phyloP scores from a whole-genome alignment of 2,797 vertebrate species.

The Megalops cyprinoides region DNA sequence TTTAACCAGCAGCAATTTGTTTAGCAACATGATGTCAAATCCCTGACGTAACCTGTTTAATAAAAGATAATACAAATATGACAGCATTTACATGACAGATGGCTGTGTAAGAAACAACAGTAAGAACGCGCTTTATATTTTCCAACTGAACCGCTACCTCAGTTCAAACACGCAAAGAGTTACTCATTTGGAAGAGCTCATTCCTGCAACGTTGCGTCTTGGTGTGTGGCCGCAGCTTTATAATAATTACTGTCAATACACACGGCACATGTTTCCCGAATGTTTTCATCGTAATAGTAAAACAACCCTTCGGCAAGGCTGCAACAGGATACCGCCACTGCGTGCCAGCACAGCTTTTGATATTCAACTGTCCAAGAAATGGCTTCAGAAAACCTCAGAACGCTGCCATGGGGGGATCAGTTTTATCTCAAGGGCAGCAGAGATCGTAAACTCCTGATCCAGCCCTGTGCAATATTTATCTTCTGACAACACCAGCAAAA shows the following conservation, averaged over 20 bases:
- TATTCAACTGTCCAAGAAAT: background rate
- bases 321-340: background rate
- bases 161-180: conserved; percentile 37
- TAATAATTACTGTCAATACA: conserved; percentile 40
- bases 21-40: background rate
- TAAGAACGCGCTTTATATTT: conserved; percentile 9
- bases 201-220: background rate
- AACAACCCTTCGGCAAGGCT: conserved; percentile 19
- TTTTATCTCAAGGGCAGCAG: background rate
- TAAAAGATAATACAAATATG: background rate
- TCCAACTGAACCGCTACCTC: conserved; percentile 37
- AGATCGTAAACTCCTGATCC: background rate
- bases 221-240: conserved; percentile 46
- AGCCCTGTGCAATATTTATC: background rate
- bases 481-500: background rate
- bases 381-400: background rate
- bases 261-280: conserved; percentile 31
- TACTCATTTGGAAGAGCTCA: conserved; percentile 21
- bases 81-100: conserved; percentile 25
- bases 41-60: background rate
- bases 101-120: conserved; percentile 22
- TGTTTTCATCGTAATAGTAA: conserved; percentile 22
- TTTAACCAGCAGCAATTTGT: background rate
- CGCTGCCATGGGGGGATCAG: background rate
- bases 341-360: background rate